Evolutionary conservation across 1,140 invertebrate species (phyloP).

Genomic region (Cydia amplana): DNA sequence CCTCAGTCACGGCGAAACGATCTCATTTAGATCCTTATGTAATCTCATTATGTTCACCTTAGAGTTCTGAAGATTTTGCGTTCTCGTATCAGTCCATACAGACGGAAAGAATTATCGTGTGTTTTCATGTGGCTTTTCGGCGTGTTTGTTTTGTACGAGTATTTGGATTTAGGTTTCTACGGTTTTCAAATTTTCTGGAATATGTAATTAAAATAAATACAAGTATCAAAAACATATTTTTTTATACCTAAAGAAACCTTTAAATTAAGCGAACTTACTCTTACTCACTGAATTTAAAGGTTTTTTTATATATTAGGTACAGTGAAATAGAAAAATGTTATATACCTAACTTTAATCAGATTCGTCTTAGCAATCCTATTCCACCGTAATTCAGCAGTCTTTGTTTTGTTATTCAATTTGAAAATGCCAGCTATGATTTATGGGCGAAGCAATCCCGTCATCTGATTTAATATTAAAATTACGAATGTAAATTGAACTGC

Average conservation of each 20-base stretch:
- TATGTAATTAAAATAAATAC: too few species aligned
- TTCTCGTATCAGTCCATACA: not conserved
- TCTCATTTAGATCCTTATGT: constrained; percentile 17
- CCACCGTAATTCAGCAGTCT: not conserved
- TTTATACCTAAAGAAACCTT: too few species aligned
- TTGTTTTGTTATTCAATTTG: constrained; percentile 12
- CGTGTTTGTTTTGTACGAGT: not conserved
- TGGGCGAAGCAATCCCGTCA: constrained; percentile 13
- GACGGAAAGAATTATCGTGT: not conserved
- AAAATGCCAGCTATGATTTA: constrained; percentile 22
- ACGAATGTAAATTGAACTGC: constrained; percentile 26
- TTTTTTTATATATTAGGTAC: too few species aligned
- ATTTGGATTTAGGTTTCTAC: too few species aligned
- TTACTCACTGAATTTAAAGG: too few species aligned
- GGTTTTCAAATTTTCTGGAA: too few species aligned
- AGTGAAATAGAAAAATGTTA: too few species aligned
- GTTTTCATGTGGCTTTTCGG: not conserved
- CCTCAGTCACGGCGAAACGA: not conserved
- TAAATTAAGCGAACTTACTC: too few species aligned
- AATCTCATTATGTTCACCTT: constrained; percentile 29
- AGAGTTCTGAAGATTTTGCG: constrained; percentile 16
- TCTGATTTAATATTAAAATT: constrained; percentile 29
- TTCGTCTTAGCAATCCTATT: not conserved
- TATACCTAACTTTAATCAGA: too few species aligned
- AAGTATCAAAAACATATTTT: too few species aligned